A percentile compares a stretch with the other conserved stretches of the same genome.
phyloP scores from a whole-genome alignment of 2,888 invertebrate genomes.

The Phalangium opilio region DNA sequence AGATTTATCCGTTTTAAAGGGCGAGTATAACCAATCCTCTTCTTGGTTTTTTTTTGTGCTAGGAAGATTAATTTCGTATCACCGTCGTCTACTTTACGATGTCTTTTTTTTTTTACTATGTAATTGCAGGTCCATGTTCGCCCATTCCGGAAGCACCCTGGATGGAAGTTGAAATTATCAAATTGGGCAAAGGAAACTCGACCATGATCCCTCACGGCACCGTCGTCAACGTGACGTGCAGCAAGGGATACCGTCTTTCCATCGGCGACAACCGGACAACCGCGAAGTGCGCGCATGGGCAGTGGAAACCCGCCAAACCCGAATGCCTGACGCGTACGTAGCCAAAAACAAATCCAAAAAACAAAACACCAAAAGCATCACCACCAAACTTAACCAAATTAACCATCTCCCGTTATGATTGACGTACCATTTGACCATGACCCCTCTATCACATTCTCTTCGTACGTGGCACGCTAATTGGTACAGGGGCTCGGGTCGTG shows the following conservation, averaged over 20 bases:
- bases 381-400: too few species aligned
- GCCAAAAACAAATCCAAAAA: neutral
- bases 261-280: constrained; percentile 49
- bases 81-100: too few species aligned
- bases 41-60: too few species aligned
- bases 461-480: too few species aligned
- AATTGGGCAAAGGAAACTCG: constrained; percentile 29
- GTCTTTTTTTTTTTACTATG: too few species aligned
- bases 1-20: too few species aligned
- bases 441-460: too few species aligned
- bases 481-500: neutral
- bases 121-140: constrained; percentile 46
- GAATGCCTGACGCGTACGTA: constrained; percentile 59
- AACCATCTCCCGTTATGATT: too few species aligned
- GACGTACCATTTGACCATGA: too few species aligned
- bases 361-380: too few species aligned
- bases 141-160: constrained; percentile 47
- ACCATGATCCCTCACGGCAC: constrained; percentile 47
- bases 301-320: constrained; percentile 69
- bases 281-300: constrained; percentile 62
- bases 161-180: constrained; percentile 51
- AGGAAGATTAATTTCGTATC: too few species aligned
- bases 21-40: too few species aligned
- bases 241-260: constrained; percentile 59
- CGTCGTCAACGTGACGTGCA: constrained; percentile 56